Evolutionary conservation across 2,888 invertebrate genomes (phyloP).

Genomic region (Tiliacea citrago): DNA sequence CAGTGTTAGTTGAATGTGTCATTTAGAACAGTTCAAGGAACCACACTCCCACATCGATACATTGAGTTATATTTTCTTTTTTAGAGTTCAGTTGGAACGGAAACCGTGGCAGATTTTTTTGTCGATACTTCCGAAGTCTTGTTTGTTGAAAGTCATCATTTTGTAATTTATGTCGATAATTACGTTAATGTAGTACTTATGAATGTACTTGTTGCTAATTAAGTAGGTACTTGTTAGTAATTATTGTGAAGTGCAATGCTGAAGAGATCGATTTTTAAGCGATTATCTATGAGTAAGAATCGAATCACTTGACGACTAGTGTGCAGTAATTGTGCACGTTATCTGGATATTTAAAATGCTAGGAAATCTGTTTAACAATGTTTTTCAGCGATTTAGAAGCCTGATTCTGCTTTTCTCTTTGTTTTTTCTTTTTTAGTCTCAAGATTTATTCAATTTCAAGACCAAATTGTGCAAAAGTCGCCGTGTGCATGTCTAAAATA

Average conservation of each 20-base stretch:
- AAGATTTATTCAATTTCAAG: conserved; percentile 27
- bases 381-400: neutral
- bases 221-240: conserved; percentile 26
- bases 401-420: neutral
- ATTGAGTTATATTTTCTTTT: conserved; percentile 73
- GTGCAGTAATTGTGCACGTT: neutral
- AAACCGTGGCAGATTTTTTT: conserved; percentile 34
- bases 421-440: neutral
- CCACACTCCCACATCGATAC: conserved; percentile 79
- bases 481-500: conserved; percentile 48
- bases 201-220: conserved; percentile 5
- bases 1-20: conserved; percentile 56
- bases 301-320: neutral
- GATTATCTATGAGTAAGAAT: neutral
- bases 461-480: conserved; percentile 32
- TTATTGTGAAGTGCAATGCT: conserved; percentile 26
- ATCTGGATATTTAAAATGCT: neutral
- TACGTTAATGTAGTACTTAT: conserved; percentile 4
- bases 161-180: conserved; percentile 2
- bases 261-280: conserved; percentile 16
- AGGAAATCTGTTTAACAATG: neutral
- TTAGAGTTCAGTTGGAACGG: conserved; percentile 62
- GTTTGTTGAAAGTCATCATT: conserved; percentile 7
- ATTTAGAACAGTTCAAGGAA: conserved; percentile 78
- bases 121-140: conserved; percentile 7